Percentiles rank a stretch among this genome's conserved stretches.
Conservation (phyloP, 2,888 invertebrate genomes). For the Sarcophaga caerulescens region DNA sequence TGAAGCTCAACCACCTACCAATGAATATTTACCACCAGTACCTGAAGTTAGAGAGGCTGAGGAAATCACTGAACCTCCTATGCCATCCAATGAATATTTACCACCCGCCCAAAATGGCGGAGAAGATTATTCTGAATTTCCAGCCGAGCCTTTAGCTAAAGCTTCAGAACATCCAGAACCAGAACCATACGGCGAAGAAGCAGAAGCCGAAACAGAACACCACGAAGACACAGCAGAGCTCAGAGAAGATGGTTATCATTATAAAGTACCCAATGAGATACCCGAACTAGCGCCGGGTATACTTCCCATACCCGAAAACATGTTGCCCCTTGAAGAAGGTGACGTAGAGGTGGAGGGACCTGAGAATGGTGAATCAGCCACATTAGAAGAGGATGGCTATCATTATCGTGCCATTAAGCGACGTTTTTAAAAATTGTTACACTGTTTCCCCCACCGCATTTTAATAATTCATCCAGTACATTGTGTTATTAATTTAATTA, state of each 20-base stretch:
- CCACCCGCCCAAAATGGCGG: not conserved
- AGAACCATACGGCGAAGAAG: not conserved
- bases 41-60: not conserved
- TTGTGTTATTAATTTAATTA: constrained; percentile 2
- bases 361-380: constrained; percentile 57
- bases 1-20: constrained; percentile 12
- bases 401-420: constrained; percentile 76
- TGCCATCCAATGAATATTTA: constrained; percentile 42
- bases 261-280: constrained; percentile 72
- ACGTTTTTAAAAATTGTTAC: constrained; percentile 48
- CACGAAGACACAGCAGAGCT: constrained; percentile 71
- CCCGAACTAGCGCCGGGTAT: constrained; percentile 3
- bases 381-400: constrained; percentile 75
- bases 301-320: constrained; percentile 23
- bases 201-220: constrained; percentile 41
- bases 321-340: constrained; percentile 70
- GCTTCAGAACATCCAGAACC: not conserved
- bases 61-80: constrained; percentile 62
- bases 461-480: not conserved
- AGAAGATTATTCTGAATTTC: constrained; percentile 67
- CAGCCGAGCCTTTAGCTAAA: constrained; percentile 22
- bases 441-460: not conserved
- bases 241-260: constrained; percentile 76
- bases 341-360: constrained; percentile 70
- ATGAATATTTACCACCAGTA: constrained; percentile 38